phyloP scores from a whole-genome alignment of 1,140 invertebrate genomes.

The Phymastichus coffea region DNA sequence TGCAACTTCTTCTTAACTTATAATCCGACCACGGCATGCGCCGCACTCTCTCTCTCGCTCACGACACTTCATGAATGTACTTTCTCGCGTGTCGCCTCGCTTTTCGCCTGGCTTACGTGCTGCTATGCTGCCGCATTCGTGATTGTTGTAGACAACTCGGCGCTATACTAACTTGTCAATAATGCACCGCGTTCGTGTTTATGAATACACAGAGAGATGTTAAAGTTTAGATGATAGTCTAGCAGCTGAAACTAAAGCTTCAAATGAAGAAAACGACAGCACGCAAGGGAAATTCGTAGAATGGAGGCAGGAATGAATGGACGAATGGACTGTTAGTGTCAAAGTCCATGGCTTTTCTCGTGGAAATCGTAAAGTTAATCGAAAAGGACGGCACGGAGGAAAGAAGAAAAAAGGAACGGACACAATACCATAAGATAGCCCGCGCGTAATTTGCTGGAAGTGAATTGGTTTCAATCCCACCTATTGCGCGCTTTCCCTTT shows the following conservation, averaged over 20 bases:
- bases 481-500: neutral
- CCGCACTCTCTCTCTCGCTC: neutral
- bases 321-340: too few species aligned
- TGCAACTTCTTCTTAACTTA: conserved; percentile 32
- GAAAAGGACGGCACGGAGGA: conserved; percentile 22
- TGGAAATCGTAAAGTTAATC: conserved; percentile 25
- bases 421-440: conserved; percentile 5
- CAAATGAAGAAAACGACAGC: too few species aligned
- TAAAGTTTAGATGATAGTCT: too few species aligned
- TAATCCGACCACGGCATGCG: conserved; percentile 22
- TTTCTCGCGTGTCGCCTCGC: neutral
- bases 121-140: too few species aligned
- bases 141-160: too few species aligned
- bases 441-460: conserved; percentile 19
- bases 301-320: too few species aligned
- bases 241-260: too few species aligned
- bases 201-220: too few species aligned
- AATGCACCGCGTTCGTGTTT: too few species aligned
- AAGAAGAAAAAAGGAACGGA: conserved; percentile 24
- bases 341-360: too few species aligned
- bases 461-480: conserved; percentile 18
- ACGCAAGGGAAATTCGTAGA: too few species aligned
- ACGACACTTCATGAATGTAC: conserved; percentile 24
- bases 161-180: too few species aligned
- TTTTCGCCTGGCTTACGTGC: neutral